Conservation (phyloP, 2,113 vertebrate genomes). For the Spermophilus dauricus region DNA sequence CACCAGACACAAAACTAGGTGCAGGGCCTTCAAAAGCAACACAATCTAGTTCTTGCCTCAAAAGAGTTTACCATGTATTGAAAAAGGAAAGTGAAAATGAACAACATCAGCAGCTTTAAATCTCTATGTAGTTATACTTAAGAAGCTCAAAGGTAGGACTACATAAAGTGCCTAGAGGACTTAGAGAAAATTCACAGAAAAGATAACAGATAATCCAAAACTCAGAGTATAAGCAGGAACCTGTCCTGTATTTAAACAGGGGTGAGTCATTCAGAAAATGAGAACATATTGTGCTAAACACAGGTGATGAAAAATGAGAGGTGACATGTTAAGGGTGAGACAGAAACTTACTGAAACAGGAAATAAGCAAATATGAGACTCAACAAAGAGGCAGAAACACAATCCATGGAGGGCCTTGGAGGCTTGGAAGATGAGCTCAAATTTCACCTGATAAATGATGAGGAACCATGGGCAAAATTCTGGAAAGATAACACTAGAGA, state of each 20-base stretch:
- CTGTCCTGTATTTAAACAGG: background rate
- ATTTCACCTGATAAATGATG: background rate
- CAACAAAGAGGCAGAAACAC: background rate
- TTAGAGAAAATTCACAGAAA: background rate
- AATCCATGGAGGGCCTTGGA: background rate
- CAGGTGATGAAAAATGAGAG: background rate
- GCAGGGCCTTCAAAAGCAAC: background rate
- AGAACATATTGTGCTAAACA: background rate
- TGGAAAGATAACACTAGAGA: background rate
- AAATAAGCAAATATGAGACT: background rate
- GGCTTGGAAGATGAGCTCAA: background rate
- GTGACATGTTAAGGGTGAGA: background rate
- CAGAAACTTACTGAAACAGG: background rate
- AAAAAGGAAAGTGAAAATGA: background rate
- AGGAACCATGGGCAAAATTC: background rate
- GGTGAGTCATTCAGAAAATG: background rate
- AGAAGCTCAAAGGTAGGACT: background rate
- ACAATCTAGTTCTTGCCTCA: background rate
- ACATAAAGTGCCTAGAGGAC: background rate
- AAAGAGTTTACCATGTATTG: background rate
- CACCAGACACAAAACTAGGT: background rate
- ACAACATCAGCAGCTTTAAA: background rate
- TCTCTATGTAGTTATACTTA: background rate
- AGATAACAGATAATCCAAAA: background rate
- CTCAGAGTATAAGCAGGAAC: rapidly evolving